These are phyloP conservation scores for Lethenteron camtschaticum DNA, from an alignment of 2,113 vertebrate species.

Conservation along the genomic window DNA sequence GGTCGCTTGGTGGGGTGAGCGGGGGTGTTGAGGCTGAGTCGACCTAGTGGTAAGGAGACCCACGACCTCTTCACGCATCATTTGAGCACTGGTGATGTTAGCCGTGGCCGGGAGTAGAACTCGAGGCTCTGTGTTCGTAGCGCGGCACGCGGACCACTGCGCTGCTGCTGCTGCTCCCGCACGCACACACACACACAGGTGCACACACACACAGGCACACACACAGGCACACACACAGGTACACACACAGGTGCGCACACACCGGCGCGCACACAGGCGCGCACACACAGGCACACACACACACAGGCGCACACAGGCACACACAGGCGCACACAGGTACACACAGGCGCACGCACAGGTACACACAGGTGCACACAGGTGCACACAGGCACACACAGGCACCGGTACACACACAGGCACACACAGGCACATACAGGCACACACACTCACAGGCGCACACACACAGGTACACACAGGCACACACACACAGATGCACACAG, in stretches of 20 bases:
- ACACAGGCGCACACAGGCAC: not conserved
- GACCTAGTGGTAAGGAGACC: no score
- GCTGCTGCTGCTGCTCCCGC: not conserved
- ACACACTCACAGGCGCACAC: no score
- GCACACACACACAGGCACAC: not conserved
- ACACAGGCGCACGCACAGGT: not conserved
- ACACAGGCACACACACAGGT: not conserved
- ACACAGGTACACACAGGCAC: no score
- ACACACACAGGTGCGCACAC: not conserved
- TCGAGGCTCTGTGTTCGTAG: no score
- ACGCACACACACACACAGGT: not conserved
- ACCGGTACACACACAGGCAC: not conserved
- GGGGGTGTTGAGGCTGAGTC: no score
- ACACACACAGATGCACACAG: no score
- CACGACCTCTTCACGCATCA: no score
- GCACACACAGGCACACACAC: not conserved
- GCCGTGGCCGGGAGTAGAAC: no score
- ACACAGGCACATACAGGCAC: not conserved
- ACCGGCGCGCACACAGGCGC: not conserved
- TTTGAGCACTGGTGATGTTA: no score
- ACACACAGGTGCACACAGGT: not conserved
- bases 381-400: not conserved
- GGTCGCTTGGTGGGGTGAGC: no score
- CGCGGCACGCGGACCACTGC: no score
- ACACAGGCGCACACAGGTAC: not conserved